Evolutionary conservation across 2,888 invertebrate species (phyloP), one percentile per base, ranked within the genome.

Genomic region (Drosophila prolongata): DNA sequence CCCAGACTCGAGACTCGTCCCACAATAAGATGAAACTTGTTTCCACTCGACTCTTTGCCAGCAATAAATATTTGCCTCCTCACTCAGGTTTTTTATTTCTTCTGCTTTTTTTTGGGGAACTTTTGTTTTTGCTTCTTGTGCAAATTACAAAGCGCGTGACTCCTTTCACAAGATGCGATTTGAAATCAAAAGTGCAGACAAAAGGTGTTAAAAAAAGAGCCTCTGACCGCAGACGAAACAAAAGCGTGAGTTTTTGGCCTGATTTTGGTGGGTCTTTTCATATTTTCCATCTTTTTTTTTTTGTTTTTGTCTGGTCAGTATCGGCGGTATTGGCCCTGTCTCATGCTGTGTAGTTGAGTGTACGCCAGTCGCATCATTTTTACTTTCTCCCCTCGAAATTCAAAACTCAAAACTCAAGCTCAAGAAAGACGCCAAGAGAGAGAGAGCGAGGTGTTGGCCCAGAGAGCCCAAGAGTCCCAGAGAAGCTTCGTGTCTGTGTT

Each of bases 81-180:
- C 75, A 76, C 81, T 86, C 75, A 55, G 73, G 61, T 8, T 70
- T 58, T 68, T 56, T 68, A 46, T 49, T 40, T 73, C 40, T 67
- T 58, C 30, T 58, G 47, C 58, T 16, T 52, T 50, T 16, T 58
- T 16, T 61, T 40, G 58, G 59, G 49, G 38, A 53, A 9, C 52
- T 50, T 60, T 62, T 47, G 40, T 19, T 43, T 44, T 57, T 71
- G 57, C 69, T 78, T 78, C 68, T 66, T 79, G 68, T 75, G 80
- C 77, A 73, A 85, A 86, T 69, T 74, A 79, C 79, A 77, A 84
- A 82, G 81, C 87, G 87, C 91, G 89, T 90, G 90, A 91, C 83
- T 89, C 86, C 90, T 91, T 91, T 90, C 90, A 91, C 88, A 87
- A 83, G 87, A 57, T 73, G 60, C 59, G 59, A 59, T 56, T 65